Base-by-base conservation (phyloP, 2,888 invertebrate genomes). In the Metacarcinus magister region DNA sequence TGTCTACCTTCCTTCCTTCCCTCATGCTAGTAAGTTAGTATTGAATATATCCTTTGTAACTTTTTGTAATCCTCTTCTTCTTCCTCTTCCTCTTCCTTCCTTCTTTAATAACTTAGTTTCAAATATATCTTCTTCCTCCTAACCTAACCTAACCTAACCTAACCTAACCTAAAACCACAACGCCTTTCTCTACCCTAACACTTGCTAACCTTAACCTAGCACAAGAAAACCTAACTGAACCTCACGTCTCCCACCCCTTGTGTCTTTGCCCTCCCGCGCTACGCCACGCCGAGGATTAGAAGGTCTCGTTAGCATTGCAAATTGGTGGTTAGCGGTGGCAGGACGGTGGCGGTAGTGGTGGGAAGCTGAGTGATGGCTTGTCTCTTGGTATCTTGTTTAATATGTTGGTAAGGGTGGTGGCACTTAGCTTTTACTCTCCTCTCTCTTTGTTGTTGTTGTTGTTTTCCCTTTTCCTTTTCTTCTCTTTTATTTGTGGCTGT, bases 281-380 rank as follows among this genome's bases (percentile, higher is more conserved):
- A 28, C 28, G 3, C 3, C 67, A 82, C 32, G 5, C 82, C 5
- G 16, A 67, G 32, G 82, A 82, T 82, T 82, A 19, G 82, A 82
- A 82, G 82, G 32, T 5, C 82, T 82, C 32, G 82, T 82, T 82
- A 82, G 82, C 82, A 82, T 82, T 82, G 82, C 82, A 82, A 82
- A 82, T 82, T 82, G 82, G 28, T 32, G 82, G 82, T 82, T 32
- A 32, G 82, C 10, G 19, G 82, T 32, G 82, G 82, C 82, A 23
- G 82, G 82, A 82, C 82, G 28, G 82, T 82, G 82, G 82, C 82
- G 10, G 32, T 82, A 7, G 82, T 82, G 32, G 82, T 32, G 82
- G 82, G 32, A 82, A 32, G 82, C 4, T 82, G 82, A 82, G 32
- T 32, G 82, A 82, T 82, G 32, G 82, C 13, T 82, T 82, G 75